Percentiles rank a stretch among this genome's conserved stretches.
Evolutionary conservation across 2,113 vertebrate species (phyloP).

Genomic region (Fulmarus glacialis): DNA sequence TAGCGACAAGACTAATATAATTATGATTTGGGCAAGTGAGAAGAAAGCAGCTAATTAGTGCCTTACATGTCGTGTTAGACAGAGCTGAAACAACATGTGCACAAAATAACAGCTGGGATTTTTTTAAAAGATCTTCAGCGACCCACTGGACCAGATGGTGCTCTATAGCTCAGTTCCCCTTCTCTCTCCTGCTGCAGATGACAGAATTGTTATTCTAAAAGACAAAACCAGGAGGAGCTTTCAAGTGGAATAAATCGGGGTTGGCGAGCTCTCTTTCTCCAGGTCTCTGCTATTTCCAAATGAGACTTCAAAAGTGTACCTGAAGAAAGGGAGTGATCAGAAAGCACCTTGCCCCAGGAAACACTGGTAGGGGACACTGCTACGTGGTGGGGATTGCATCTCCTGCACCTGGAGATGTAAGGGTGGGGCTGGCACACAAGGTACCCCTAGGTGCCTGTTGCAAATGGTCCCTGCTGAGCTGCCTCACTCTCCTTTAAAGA

Average conservation of each 20-base stretch:
- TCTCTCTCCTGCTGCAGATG: not conserved
- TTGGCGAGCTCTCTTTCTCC: not conserved
- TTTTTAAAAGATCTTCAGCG: not conserved
- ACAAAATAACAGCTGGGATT: not conserved
- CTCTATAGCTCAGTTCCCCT: not conserved
- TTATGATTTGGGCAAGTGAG: not conserved
- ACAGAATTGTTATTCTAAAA: not conserved
- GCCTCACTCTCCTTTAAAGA: not conserved
- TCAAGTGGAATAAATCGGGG: not conserved
- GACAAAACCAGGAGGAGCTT: not conserved
- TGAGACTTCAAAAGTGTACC: not conserved
- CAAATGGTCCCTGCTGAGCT: accelerated
- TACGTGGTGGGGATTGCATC: not conserved
- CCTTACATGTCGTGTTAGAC: not conserved
- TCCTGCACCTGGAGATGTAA: not conserved
- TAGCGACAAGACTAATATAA: not conserved
- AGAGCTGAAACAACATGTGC: not conserved
- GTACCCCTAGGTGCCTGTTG: not conserved
- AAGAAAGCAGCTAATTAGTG: not conserved
- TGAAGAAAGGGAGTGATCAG: not conserved
- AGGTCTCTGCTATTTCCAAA: not conserved
- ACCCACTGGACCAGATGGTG: not conserved
- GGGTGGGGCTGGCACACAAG: not conserved
- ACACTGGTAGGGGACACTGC: accelerated
- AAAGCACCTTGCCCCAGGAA: not conserved